These are phyloP conservation scores for Leucophenga varia DNA, from an alignment of 1,140 invertebrate species.

Conservation along the genomic window DNA sequence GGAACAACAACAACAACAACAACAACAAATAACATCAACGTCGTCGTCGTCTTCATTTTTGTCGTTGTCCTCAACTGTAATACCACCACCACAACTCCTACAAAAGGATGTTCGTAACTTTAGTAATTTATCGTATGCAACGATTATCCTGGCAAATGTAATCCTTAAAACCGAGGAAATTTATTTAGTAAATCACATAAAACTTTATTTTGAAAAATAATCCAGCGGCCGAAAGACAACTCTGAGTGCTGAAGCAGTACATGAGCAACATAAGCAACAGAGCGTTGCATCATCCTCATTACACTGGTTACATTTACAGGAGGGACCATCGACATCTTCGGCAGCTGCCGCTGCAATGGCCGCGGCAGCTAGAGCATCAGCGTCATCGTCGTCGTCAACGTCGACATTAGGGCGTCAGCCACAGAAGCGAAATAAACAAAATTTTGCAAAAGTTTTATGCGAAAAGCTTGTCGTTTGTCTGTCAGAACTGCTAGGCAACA, in stretches of 20 bases:
- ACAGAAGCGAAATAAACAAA: slow-evolving; percentile 54
- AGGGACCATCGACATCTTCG: slow-evolving; percentile 46
- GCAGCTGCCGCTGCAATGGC: slow-evolving; percentile 42
- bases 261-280: slow-evolving; percentile 8
- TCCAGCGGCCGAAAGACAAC: slow-evolving; percentile 30
- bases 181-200: slow-evolving; percentile 57
- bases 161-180: slow-evolving; percentile 56
- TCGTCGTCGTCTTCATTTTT: slow-evolving; percentile 1
- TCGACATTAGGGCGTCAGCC: slow-evolving; percentile 4
- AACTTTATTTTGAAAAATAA: slow-evolving; percentile 57
- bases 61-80: not conserved
- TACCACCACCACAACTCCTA: slow-evolving; percentile 3
- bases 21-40: slow-evolving; percentile 4
- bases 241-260: slow-evolving; percentile 10
- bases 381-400: not conserved
- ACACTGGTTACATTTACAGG: slow-evolving; percentile 36
- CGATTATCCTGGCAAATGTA: slow-evolving; percentile 51
- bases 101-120: slow-evolving; percentile 48
- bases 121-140: slow-evolving; percentile 53
- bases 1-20: slow-evolving; percentile 7
- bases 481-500: slow-evolving; percentile 17
- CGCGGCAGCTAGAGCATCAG: slow-evolving; percentile 9
- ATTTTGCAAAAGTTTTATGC: slow-evolving; percentile 52
- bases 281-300: not conserved
- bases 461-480: slow-evolving; percentile 45